Percentiles rank a stretch among this genome's conserved stretches.
These are phyloP conservation scores for Lypha dubia DNA, from an alignment of 2,888 invertebrate species.

Conservation along the genomic window DNA sequence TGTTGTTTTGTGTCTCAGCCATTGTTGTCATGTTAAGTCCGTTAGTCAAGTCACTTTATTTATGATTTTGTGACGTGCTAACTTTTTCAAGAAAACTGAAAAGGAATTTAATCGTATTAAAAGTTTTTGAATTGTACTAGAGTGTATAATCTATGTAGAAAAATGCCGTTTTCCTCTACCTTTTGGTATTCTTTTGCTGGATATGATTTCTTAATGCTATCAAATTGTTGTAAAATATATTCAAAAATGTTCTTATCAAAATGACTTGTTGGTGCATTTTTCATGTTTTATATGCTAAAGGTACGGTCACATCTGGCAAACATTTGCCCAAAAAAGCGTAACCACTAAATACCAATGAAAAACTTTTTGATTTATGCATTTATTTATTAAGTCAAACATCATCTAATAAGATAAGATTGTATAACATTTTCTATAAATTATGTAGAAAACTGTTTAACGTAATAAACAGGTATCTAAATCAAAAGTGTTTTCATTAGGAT, in stretches of 20 bases:
- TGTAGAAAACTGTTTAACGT: too few relatives aligned
- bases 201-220: neutral
- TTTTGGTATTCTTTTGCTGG: neutral
- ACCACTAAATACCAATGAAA: too few relatives aligned
- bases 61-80: neutral
- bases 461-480: too few relatives aligned
- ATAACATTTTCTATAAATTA: too few relatives aligned
- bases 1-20: neutral
- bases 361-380: too few relatives aligned
- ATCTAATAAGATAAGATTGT: too few relatives aligned
- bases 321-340: too few relatives aligned
- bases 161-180: neutral
- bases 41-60: conserved; percentile 6
- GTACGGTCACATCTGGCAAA: too few relatives aligned
- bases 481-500: too few relatives aligned
- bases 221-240: neutral
- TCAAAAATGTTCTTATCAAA: neutral
- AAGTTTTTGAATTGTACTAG: neutral
- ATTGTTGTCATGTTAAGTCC: conserved; percentile 29
- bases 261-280: too few relatives aligned
- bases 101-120: conserved; percentile 7
- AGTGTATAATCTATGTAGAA: neutral
- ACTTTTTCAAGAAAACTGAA: neutral
- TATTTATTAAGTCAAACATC: too few relatives aligned
- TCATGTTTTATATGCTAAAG: too few relatives aligned